Conservation (phyloP, 1,140 invertebrate species). For the Zophobas morio region DNA sequence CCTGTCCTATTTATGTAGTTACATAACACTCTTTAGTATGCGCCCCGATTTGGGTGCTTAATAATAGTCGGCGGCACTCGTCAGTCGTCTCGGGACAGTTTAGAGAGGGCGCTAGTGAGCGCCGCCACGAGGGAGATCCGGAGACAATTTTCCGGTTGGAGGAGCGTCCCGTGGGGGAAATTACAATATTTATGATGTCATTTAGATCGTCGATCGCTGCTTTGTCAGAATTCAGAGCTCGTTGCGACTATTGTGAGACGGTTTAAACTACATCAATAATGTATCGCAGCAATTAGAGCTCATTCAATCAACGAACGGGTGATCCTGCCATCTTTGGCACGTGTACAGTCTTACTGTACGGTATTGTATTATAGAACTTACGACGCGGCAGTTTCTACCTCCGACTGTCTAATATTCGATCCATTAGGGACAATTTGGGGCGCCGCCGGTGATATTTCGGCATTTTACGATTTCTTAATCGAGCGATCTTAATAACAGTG, state of each 20-base stretch:
- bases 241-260: constrained; percentile 52
- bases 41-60: constrained; percentile 1
- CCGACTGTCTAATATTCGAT: constrained; percentile 1
- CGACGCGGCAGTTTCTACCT: neutral
- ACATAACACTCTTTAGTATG: neutral
- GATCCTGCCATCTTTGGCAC: constrained; percentile 44
- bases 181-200: constrained; percentile 63
- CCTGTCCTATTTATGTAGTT: too few species aligned
- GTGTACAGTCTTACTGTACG: constrained; percentile 40
- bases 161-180: constrained; percentile 57
- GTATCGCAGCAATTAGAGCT: constrained; percentile 53
- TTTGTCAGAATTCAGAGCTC: constrained; percentile 51
- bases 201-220: constrained; percentile 58
- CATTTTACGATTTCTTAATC: constrained; percentile 4
- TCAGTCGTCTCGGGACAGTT: constrained; percentile 29
- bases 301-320: constrained; percentile 52
- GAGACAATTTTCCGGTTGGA: constrained; percentile 59
- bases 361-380: neutral
- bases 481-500: too few species aligned
- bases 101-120: constrained; percentile 21
- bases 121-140: constrained; percentile 43
- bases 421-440: constrained; percentile 1
- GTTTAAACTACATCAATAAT: constrained; percentile 52
- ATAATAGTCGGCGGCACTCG: constrained; percentile 12
- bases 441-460: constrained; percentile 1